Conservation (phyloP, 2,888 invertebrate genomes). For the Incurvaria masculella region DNA sequence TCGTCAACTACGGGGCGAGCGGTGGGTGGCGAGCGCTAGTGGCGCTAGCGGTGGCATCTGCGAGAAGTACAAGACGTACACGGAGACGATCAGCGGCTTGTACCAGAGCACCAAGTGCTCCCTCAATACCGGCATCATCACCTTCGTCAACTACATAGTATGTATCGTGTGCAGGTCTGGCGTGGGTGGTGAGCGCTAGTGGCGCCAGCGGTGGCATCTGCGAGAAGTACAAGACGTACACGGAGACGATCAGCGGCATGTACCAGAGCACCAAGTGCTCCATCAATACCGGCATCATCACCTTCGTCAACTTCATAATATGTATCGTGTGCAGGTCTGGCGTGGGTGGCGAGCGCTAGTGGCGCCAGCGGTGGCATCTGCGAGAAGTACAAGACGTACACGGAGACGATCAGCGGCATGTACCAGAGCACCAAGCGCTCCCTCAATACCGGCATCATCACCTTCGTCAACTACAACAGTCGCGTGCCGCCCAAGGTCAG, state of each 20-base stretch:
- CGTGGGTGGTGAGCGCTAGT: conserved; percentile 98
- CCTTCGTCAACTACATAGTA: conserved; percentile 90
- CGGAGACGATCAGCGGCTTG: conserved; percentile 92
- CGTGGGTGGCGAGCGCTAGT: conserved; percentile 98
- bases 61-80: conserved; percentile 96
- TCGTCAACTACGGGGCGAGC: conserved; percentile 99
- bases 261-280: conserved; percentile 93
- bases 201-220: conserved; percentile 99
- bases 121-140: conserved; percentile 97
- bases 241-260: conserved; percentile 92
- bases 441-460: conserved; percentile 97
- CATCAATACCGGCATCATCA: conserved; percentile 97
- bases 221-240: conserved; percentile 96
- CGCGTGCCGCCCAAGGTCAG: conserved; percentile 97
- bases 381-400: conserved; percentile 96
- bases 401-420: conserved; percentile 92
- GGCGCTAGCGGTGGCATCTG: conserved; percentile 99
- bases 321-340: conserved; percentile 63
- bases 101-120: conserved; percentile 93
- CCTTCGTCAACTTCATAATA: conserved; percentile 90
- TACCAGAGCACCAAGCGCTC: conserved; percentile 93
- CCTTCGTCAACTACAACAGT: conserved; percentile 97
- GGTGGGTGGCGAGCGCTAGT: conserved; percentile 97
- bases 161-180: conserved; percentile 63
- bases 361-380: conserved; percentile 99